Percentiles rank a stretch among this genome's conserved stretches.
phyloP scores from a whole-genome alignment of 2,888 invertebrate genomes.

The Leptopilina syphax region DNA sequence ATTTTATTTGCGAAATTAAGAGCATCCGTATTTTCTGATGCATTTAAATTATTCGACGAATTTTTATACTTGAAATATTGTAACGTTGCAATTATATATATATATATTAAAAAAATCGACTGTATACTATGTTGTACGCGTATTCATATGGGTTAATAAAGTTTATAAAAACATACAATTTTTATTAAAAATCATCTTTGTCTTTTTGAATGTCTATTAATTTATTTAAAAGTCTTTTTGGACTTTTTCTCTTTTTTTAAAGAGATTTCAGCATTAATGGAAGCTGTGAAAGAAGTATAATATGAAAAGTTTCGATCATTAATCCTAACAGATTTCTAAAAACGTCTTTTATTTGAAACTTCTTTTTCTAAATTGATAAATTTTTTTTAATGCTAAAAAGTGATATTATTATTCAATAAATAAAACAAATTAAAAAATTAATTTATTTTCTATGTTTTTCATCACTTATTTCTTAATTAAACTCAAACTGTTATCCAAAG shows the following conservation, averaged over 20 bases:
- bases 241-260: background rate
- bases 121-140: slow-evolving; percentile 36
- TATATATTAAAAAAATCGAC: slow-evolving; percentile 5
- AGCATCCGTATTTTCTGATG: background rate
- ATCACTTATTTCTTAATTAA: no score
- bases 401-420: no score
- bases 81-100: background rate
- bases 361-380: no score
- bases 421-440: no score
- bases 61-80: slow-evolving; percentile 18
- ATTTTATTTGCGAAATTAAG: slow-evolving; percentile 12
- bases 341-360: no score
- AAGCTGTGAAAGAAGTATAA: no score
- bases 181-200: slow-evolving; percentile 25
- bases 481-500: no score
- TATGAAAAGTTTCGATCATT: no score
- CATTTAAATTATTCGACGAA: slow-evolving; percentile 9
- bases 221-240: background rate
- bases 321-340: no score
- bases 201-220: slow-evolving; percentile 39
- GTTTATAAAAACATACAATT: slow-evolving; percentile 29
- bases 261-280: no score
- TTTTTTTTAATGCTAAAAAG: no score
- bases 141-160: slow-evolving; percentile 27
- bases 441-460: no score